Evolutionary conservation across 2,113 vertebrate species (phyloP).

Genomic region (Electrona antarctica): DNA sequence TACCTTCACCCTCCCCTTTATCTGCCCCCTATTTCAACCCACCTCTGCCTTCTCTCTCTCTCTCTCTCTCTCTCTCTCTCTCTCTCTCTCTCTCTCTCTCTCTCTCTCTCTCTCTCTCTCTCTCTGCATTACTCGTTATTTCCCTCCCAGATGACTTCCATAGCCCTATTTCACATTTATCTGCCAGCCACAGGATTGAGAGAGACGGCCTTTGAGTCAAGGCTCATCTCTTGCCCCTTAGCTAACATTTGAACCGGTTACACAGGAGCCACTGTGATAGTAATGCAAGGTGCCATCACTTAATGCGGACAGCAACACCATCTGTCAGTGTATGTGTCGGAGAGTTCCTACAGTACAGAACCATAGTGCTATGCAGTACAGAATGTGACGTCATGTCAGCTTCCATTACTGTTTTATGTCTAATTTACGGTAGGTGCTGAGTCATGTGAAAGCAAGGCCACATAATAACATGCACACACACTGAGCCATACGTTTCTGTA

Average conservation of each 20-base stretch:
- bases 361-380: not conserved
- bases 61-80: slow-evolving; percentile 14
- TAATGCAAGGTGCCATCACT: not conserved
- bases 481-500: not conserved
- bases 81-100: slow-evolving; percentile 26
- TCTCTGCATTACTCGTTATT: slow-evolving; percentile 25
- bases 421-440: slow-evolving; percentile 36
- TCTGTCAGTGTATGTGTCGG: slow-evolving; percentile 4
- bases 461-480: slow-evolving; percentile 13
- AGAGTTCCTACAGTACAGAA: not conserved
- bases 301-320: too few relatives aligned
- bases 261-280: slow-evolving; percentile 42
- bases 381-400: slow-evolving; percentile 25
- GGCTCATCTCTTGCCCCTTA: slow-evolving; percentile 24
- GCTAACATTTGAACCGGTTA: slow-evolving; percentile 42
- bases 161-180: not conserved
- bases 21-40: too few relatives aligned
- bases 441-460: slow-evolving; percentile 34
- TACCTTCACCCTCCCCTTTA: too few relatives aligned
- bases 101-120: slow-evolving; percentile 21
- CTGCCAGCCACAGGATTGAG: not conserved
- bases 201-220: not conserved
- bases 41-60: slow-evolving; percentile 3
- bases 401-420: not conserved
- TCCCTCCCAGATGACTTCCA: not conserved